phyloP scores from a whole-genome alignment of 2,797 vertebrate species.

The Tokudaia muenninki region DNA sequence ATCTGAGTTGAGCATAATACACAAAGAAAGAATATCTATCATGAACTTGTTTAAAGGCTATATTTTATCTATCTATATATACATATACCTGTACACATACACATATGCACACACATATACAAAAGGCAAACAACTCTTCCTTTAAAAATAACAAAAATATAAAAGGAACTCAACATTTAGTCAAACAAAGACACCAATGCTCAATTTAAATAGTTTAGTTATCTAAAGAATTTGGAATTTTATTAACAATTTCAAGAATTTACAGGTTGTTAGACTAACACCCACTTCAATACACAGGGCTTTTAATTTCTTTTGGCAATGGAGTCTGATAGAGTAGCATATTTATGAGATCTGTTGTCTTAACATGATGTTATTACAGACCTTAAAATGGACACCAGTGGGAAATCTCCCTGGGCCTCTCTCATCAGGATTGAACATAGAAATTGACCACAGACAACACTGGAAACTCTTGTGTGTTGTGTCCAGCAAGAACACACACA shows the following conservation, averaged over 20 bases:
- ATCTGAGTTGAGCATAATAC: constrained; percentile 78
- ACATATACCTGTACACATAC: constrained; percentile 54
- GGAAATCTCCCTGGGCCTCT: not conserved
- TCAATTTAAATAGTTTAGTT: constrained; percentile 48
- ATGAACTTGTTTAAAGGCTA: constrained; percentile 25
- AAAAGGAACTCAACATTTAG: constrained; percentile 39
- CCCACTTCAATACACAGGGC: not conserved
- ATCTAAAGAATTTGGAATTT: constrained; percentile 31
- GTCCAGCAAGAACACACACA: not conserved
- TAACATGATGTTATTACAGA: not conserved
- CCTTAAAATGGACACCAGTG: not conserved
- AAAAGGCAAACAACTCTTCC: constrained; percentile 54
- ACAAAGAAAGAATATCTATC: constrained; percentile 60
- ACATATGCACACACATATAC: constrained; percentile 27
- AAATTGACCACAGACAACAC: not conserved
- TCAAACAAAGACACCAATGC: constrained; percentile 41
- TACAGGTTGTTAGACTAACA: constrained; percentile 32
- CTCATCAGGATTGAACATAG: not conserved
- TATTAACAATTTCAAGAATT: constrained; percentile 43
- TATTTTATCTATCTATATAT: constrained; percentile 64
- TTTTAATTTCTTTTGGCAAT: constrained; percentile 3
- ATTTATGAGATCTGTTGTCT: constrained; percentile 25
- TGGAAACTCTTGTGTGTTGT: not conserved
- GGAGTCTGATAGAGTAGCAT: not conserved
- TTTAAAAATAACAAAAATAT: constrained; percentile 54